Evolutionary conservation across 2,113 vertebrate genomes (phyloP).

Genomic region (Eulemur rufifrons): DNA sequence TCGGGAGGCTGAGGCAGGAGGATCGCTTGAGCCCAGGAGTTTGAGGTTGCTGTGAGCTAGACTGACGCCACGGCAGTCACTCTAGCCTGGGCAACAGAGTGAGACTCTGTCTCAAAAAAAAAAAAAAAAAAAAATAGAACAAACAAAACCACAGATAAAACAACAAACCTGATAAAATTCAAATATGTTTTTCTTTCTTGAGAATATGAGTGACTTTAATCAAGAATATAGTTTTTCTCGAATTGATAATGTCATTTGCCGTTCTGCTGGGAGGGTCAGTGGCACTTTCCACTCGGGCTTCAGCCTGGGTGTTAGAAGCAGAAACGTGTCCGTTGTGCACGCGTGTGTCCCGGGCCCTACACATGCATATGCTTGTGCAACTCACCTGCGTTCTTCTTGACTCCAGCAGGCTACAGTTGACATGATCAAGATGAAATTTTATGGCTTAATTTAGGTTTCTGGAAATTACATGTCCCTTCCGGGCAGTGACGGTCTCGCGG

Average conservation of each 20-base stretch:
- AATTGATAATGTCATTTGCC: neutral
- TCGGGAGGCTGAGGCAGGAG: too few relatives aligned
- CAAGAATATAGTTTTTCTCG: neutral
- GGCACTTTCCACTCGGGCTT: neutral
- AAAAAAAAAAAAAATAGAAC: neutral
- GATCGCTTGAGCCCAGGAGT: too few relatives aligned
- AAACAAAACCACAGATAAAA: neutral
- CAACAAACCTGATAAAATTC: neutral
- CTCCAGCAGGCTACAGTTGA: neutral
- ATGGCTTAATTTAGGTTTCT: too few relatives aligned
- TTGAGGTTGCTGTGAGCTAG: too few relatives aligned
- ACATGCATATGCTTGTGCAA: rapidly evolving
- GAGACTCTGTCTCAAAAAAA: too few relatives aligned
- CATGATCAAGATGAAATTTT: neutral
- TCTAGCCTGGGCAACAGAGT: too few relatives aligned
- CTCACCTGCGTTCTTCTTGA: neutral
- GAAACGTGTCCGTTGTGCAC: too few relatives aligned
- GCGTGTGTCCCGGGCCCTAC: rapidly evolving
- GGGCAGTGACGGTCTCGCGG: rapidly evolving
- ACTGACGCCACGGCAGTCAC: too few relatives aligned
- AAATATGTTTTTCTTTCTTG: neutral
- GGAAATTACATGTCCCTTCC: too few relatives aligned
- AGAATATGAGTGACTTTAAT: neutral
- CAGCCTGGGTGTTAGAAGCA: neutral
- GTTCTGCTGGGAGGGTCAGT: too few relatives aligned